phyloP scores from a whole-genome alignment of 2,113 vertebrate species.

The Barbus barbus region DNA sequence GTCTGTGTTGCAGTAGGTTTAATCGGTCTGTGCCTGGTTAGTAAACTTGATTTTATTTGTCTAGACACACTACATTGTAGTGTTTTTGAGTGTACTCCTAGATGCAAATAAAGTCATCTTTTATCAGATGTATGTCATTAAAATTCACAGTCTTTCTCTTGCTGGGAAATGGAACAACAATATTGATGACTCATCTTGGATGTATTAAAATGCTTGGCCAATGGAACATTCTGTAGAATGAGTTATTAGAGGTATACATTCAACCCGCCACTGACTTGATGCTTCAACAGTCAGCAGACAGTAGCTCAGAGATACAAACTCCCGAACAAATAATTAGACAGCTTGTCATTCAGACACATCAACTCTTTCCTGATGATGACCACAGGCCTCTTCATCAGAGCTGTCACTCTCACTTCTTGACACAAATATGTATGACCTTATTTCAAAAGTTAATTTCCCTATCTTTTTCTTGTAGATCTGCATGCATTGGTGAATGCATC shows the following conservation, averaged over 20 bases:
- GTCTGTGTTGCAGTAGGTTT: too few species aligned
- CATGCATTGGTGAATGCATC: background rate
- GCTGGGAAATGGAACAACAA: background rate
- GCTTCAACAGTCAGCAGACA: background rate
- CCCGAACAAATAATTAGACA: constrained; percentile 1
- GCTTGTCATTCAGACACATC: constrained; percentile 4
- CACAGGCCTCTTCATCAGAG: background rate
- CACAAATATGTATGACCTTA: background rate
- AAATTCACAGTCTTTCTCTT: too few species aligned
- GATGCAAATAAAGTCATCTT: too few species aligned
- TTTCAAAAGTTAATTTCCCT: background rate
- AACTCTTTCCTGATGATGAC: background rate
- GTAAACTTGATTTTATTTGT: background rate
- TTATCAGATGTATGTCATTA: too few species aligned
- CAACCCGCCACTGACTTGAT: background rate
- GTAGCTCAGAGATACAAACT: constrained; percentile 8
- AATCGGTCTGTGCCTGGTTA: too few species aligned
- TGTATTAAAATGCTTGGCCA: background rate
- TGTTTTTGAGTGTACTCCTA: too few species aligned
- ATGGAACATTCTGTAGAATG: background rate
- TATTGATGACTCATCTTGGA: background rate
- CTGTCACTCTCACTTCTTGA: background rate
- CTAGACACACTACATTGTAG: background rate
- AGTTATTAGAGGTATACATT: background rate
- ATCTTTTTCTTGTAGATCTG: background rate